Evolutionary conservation across 2,888 invertebrate species (phyloP).

Genomic region (Gasteruption jaculator): DNA sequence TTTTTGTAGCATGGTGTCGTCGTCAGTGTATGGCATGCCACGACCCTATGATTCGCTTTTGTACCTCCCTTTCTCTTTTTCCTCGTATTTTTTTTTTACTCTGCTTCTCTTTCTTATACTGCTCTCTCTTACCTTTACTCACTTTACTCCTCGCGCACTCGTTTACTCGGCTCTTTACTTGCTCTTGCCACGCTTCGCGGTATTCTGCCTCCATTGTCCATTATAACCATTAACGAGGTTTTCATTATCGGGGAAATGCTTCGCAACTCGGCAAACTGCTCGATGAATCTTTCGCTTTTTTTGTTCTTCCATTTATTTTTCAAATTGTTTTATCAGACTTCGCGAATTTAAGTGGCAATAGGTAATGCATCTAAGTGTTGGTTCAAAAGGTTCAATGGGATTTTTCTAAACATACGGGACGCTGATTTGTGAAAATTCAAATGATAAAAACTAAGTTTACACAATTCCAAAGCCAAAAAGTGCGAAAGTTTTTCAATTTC

Average conservation of each 20-base stretch:
- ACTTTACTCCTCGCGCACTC: no score
- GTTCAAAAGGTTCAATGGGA: no score
- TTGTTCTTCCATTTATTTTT: neutral
- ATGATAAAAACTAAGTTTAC: no score
- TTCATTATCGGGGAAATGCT: slow-evolving; percentile 30
- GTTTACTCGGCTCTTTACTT: no score
- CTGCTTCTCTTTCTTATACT: slow-evolving; percentile 7
- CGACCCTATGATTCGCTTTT: slow-evolving; percentile 29
- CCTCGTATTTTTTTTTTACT: slow-evolving; percentile 5
- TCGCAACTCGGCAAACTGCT: slow-evolving; percentile 14
- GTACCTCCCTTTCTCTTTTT: slow-evolving; percentile 8
- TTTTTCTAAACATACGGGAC: no score
- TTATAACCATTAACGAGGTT: slow-evolving; percentile 33
- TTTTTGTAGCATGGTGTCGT: slow-evolving; percentile 23
- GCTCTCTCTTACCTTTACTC: no score
- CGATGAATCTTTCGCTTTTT: no score
- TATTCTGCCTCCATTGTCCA: slow-evolving; percentile 29
- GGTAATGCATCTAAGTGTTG: no score
- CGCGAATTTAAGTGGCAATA: no score
- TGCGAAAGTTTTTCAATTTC: no score
- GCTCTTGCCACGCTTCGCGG: slow-evolving; percentile 25
- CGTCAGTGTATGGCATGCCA: slow-evolving; percentile 24
- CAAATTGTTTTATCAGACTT: neutral
- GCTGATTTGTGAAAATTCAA: no score
- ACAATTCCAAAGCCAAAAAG: no score